phyloP scores from a whole-genome alignment of 2,888 invertebrate genomes.

The Phania funesta region DNA sequence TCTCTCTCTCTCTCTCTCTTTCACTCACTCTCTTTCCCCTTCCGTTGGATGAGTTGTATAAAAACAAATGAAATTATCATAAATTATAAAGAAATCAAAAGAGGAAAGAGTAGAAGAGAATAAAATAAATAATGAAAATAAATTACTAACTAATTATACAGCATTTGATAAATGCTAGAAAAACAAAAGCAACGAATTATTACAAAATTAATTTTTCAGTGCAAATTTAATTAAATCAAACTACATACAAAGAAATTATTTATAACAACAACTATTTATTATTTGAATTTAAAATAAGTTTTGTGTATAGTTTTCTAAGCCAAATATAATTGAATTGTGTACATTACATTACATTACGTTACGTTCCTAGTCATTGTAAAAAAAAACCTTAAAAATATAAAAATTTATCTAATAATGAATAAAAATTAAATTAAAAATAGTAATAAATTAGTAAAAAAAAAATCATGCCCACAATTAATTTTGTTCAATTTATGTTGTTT shows the following conservation, averaged over 20 bases:
- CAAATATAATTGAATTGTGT: slow-evolving; percentile 51
- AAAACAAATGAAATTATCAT: slow-evolving; percentile 11
- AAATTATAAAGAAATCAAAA: neutral
- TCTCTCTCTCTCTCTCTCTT: neutral
- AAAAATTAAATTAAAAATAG: neutral
- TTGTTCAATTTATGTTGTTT: slow-evolving; percentile 45
- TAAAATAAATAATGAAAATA: slow-evolving; percentile 25
- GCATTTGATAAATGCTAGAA: slow-evolving; percentile 36
- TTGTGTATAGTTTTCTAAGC: slow-evolving; percentile 53
- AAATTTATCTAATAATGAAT: slow-evolving; percentile 7
- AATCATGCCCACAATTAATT: slow-evolving; percentile 23
- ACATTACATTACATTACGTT: slow-evolving; percentile 51
- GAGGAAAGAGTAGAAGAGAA: neutral
- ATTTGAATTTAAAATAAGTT: slow-evolving; percentile 40
- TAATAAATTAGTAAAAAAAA: neutral
- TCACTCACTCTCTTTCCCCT: neutral
- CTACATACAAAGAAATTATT: slow-evolving; percentile 16
- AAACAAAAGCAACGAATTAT: slow-evolving; percentile 64
- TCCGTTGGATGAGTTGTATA: slow-evolving; percentile 40
- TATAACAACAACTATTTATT: slow-evolving; percentile 14
- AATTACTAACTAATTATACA: slow-evolving; percentile 51
- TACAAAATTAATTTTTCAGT: slow-evolving; percentile 50
- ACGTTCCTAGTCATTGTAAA: slow-evolving; percentile 60
- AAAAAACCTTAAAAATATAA: neutral
- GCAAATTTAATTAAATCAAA: slow-evolving; percentile 36